Evolutionary conservation across 2,888 invertebrate species (phyloP).

Genomic region (Drosophila villosipedis): DNA sequence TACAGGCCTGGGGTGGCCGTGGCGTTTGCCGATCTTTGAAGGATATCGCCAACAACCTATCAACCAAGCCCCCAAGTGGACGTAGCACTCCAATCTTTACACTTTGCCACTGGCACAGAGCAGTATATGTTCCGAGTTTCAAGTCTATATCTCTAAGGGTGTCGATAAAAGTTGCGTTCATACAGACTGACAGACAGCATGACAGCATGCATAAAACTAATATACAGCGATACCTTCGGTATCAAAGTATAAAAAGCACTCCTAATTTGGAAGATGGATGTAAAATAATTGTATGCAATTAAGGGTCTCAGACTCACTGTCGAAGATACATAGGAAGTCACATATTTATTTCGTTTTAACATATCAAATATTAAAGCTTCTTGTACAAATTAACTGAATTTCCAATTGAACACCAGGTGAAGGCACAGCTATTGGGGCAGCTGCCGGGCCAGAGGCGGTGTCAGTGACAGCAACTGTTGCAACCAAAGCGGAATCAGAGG

Average conservation of each 20-base stretch:
- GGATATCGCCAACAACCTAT: too few relatives aligned
- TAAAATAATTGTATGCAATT: too few relatives aligned
- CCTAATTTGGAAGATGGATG: too few relatives aligned
- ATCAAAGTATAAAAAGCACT: background rate
- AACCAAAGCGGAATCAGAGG: conserved; percentile 11
- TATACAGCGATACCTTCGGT: background rate
- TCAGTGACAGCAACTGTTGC: conserved; percentile 4
- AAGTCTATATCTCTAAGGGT: background rate
- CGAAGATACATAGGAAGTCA: too few relatives aligned
- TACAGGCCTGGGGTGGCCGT: too few relatives aligned
- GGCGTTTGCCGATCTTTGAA: too few relatives aligned
- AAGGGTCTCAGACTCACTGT: too few relatives aligned
- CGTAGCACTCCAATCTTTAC: too few relatives aligned
- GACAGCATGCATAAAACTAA: background rate
- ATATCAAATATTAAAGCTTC: background rate
- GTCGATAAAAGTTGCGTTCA: background rate
- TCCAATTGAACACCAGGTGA: conserved; percentile 50
- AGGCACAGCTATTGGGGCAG: conserved; percentile 5
- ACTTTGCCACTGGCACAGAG: too few relatives aligned
- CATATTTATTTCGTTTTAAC: too few relatives aligned
- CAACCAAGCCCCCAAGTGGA: too few relatives aligned
- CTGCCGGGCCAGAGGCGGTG: conserved; percentile 9
- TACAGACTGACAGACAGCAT: background rate
- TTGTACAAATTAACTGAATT: background rate
- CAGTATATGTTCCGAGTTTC: background rate